phyloP scores from a whole-genome alignment of 1,140 invertebrate genomes.

The Drosophila azteca region DNA sequence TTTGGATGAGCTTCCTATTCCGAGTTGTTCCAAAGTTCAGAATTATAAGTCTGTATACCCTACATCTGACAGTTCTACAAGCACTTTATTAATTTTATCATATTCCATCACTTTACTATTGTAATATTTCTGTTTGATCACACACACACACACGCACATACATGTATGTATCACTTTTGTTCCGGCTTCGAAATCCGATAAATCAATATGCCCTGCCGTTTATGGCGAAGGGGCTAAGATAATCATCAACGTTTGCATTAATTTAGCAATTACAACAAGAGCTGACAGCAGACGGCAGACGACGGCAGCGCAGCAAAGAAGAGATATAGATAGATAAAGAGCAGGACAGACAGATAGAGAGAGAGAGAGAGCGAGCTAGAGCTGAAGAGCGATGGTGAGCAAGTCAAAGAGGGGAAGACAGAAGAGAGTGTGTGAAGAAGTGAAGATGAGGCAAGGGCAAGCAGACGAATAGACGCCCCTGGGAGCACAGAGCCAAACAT shows the following conservation, averaged over 20 bases:
- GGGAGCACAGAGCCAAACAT: slow-evolving; percentile 37
- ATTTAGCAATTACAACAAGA: slow-evolving; percentile 75
- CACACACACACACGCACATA: slow-evolving; percentile 17
- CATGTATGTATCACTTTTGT: neutral
- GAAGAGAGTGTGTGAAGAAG: slow-evolving; percentile 2
- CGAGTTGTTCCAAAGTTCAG: no score
- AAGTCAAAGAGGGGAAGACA: neutral
- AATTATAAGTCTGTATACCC: no score
- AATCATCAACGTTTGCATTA: slow-evolving; percentile 66
- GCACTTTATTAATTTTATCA: no score
- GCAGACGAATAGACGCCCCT: slow-evolving; percentile 50
- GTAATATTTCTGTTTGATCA: neutral
- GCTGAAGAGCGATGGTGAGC: no score
- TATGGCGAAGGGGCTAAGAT: slow-evolving; percentile 40
- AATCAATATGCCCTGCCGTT: slow-evolving; percentile 47
- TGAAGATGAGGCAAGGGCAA: slow-evolving; percentile 23
- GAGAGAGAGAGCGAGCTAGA: no score
- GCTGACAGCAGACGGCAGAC: slow-evolving; percentile 51
- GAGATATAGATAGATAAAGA: slow-evolving; percentile 12
- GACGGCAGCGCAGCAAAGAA: neutral
- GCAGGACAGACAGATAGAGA: slow-evolving; percentile 10
- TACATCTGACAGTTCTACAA: no score
- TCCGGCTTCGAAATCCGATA: slow-evolving; percentile 42
- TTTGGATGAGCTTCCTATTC: no score
- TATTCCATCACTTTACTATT: no score